phyloP scores from a whole-genome alignment of 2,113 vertebrate genomes.

The Raja brachyura region DNA sequence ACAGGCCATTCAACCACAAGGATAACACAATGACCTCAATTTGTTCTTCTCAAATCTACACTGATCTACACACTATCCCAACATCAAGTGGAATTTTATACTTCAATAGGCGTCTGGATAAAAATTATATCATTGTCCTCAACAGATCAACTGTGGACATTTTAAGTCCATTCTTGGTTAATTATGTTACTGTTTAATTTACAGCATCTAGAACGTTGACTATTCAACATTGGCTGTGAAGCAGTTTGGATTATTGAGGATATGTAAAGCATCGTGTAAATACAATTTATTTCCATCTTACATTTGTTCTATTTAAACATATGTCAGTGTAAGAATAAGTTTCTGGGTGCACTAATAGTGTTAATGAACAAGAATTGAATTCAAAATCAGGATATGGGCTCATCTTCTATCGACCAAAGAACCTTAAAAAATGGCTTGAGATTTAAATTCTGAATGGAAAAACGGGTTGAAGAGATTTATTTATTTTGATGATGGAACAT shows the following conservation, averaged over 20 bases:
- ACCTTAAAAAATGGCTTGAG: too few species aligned
- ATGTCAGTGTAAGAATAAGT: too few species aligned
- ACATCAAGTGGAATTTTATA: background rate
- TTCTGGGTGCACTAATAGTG: too few species aligned
- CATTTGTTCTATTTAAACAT: too few species aligned
- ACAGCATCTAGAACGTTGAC: background rate
- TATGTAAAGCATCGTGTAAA: background rate
- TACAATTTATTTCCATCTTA: background rate
- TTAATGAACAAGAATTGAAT: too few species aligned
- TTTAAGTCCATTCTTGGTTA: background rate
- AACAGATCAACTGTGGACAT: background rate
- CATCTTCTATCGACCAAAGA: too few species aligned
- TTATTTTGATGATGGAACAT: too few species aligned
- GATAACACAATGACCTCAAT: background rate
- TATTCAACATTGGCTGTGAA: background rate
- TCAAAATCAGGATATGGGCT: too few species aligned
- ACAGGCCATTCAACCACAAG: background rate
- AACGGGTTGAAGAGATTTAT: too few species aligned
- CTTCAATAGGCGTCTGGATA: background rate
- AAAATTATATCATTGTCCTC: background rate
- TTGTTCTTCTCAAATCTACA: background rate
- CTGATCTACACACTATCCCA: background rate
- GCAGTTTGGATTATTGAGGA: background rate
- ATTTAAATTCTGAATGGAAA: too few species aligned
- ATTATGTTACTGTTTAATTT: background rate